A percentile compares a stretch with the other conserved stretches of the same genome.
Conservation (phyloP, 2,113 vertebrate species). For the Aegotheles bennettii region DNA sequence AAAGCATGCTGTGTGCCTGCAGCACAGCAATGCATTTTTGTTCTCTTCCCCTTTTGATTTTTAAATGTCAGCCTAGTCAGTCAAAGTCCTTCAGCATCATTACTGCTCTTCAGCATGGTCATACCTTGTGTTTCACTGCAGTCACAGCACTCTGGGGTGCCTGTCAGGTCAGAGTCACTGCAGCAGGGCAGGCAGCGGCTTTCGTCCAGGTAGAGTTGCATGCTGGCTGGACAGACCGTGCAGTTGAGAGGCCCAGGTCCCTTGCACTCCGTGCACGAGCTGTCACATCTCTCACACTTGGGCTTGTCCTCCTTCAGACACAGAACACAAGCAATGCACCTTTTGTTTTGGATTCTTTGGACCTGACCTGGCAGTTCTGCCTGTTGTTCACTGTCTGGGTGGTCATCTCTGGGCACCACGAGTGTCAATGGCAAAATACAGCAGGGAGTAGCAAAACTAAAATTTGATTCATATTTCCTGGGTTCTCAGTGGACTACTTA, state of each 20-base stretch:
- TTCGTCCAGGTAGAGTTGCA: constrained; percentile 75
- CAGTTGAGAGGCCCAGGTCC: constrained; percentile 82
- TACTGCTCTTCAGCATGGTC: not conserved
- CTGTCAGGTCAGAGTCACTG: not conserved
- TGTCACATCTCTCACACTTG: constrained; percentile 79
- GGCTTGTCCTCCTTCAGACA: constrained; percentile 34
- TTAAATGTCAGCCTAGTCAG: not conserved
- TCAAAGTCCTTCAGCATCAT: not conserved
- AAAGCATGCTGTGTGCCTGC: not conserved
- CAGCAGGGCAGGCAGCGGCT: constrained; percentile 87
- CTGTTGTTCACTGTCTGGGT: not conserved
- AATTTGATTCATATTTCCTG: not conserved
- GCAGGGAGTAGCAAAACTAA: not conserved
- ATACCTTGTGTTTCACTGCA: constrained; percentile 78
- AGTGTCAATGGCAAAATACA: not conserved
- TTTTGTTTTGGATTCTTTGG: not conserved
- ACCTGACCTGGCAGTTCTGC: not conserved
- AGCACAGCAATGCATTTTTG: not conserved
- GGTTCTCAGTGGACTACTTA: not conserved
- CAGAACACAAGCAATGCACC: not conserved
- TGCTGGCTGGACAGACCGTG: constrained; percentile 75
- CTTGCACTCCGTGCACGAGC: constrained; percentile 83
- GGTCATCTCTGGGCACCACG: not conserved
- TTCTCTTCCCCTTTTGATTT: not conserved
- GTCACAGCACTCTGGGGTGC: constrained; percentile 82